A percentile compares a stretch with the other conserved stretches of the same genome.
Conservation (phyloP, 2,113 vertebrate species). For the Solea solea region DNA sequence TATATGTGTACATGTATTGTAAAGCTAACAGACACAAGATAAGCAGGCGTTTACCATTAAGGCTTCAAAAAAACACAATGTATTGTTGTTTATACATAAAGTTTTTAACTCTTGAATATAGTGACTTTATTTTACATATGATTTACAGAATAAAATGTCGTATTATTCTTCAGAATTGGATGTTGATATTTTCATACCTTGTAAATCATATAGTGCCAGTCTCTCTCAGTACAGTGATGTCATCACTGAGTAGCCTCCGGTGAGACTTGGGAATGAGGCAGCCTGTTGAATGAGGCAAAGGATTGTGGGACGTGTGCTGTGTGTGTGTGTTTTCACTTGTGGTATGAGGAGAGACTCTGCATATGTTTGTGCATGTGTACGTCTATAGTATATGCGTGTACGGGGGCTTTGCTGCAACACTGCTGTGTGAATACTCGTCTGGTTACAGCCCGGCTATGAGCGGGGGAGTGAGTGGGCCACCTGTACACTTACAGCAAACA, state of each 20-base stretch:
- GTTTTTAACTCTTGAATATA: too few species aligned
- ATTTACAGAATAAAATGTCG: too few species aligned
- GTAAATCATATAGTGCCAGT: slow-evolving; percentile 39
- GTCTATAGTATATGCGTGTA: slow-evolving; percentile 35
- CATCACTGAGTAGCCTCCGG: slow-evolving; percentile 45
- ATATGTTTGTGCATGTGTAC: slow-evolving; percentile 46
- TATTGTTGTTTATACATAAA: too few species aligned
- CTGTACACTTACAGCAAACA: slow-evolving; percentile 66
- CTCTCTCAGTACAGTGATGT: slow-evolving; percentile 57
- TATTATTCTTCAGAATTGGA: too few species aligned
- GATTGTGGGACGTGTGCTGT: slow-evolving; percentile 58
- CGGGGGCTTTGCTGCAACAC: slow-evolving; percentile 47
- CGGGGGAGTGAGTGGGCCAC: slow-evolving; percentile 31
- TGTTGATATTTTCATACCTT: neutral
- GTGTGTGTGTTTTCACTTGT: slow-evolving; percentile 52
- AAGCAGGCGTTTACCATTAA: too few species aligned
- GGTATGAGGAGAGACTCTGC: slow-evolving; percentile 34
- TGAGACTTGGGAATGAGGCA: slow-evolving; percentile 74
- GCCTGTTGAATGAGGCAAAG: slow-evolving; percentile 73
- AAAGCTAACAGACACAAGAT: too few species aligned
- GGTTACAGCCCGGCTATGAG: slow-evolving; percentile 59
- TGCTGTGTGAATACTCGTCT: slow-evolving; percentile 62
- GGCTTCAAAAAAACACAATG: too few species aligned
- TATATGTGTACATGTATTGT: too few species aligned
- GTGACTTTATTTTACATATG: too few species aligned